Evolutionary conservation across 1,140 invertebrate genomes (phyloP).

Genomic region (Drepana arcuata): DNA sequence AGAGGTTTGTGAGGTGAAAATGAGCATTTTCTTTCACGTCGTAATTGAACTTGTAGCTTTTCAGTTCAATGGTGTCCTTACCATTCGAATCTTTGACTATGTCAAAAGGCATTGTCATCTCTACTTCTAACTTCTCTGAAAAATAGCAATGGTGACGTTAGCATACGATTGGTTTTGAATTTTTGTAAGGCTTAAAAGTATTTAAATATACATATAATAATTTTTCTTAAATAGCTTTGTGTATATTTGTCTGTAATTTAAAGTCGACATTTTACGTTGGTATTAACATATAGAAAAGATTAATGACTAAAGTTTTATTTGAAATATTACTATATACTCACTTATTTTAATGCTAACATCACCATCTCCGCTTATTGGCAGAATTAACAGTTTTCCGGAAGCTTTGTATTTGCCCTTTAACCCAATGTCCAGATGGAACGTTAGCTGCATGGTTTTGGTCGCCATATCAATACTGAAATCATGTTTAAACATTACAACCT

Average conservation of each 20-base stretch:
- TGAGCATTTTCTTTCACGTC: slow-evolving; percentile 27
- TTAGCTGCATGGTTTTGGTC: slow-evolving; percentile 20
- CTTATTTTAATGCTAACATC: slow-evolving; percentile 34
- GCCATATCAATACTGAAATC: slow-evolving; percentile 29
- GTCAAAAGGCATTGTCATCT: slow-evolving; percentile 23
- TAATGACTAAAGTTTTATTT: too few relatives aligned
- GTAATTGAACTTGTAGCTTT: slow-evolving; percentile 24
- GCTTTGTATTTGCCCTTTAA: slow-evolving; percentile 40
- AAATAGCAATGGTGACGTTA: too few relatives aligned
- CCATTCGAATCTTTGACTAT: slow-evolving; percentile 25
- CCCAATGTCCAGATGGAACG: slow-evolving; percentile 18
- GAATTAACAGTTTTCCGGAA: slow-evolving; percentile 31
- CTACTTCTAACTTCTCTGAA: slow-evolving; percentile 31
- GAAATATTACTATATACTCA: slow-evolving; percentile 20
- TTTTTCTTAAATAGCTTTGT: too few relatives aligned
- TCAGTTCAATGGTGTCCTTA: slow-evolving; percentile 28
- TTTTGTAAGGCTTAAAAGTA: too few relatives aligned
- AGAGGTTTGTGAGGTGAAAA: slow-evolving; percentile 30
- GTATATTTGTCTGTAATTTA: too few relatives aligned
- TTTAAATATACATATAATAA: too few relatives aligned
- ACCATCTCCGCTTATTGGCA: slow-evolving; percentile 56
- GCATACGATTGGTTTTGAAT: too few relatives aligned
- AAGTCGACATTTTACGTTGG: too few relatives aligned
- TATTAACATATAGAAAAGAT: too few relatives aligned
- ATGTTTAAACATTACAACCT: too few relatives aligned